Evolutionary conservation across 1,140 invertebrate species (phyloP).

Genomic region (Antheraea mylitta): DNA sequence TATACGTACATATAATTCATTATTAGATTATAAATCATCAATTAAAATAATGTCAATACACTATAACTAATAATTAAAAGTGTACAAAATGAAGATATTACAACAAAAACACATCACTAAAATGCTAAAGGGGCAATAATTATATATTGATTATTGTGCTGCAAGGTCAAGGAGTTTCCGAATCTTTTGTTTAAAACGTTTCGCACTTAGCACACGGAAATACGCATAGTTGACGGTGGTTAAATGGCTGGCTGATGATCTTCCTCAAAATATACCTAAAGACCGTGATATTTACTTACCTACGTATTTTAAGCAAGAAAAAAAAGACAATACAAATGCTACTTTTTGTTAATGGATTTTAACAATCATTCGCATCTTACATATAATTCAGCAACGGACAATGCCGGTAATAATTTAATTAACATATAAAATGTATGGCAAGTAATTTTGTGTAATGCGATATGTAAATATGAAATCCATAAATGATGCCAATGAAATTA

Average conservation of each 20-base stretch:
- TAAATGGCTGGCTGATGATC: conserved; percentile 64
- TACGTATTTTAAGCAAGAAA: conserved; percentile 38
- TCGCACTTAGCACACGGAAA: conserved; percentile 62
- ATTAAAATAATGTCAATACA: too few relatives aligned
- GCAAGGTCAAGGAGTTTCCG: conserved; percentile 59
- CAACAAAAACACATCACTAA: not conserved
- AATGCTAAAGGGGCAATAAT: conserved; percentile 16
- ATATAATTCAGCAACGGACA: not conserved
- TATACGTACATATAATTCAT: too few relatives aligned
- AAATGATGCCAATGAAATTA: conserved; percentile 42
- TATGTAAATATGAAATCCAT: conserved; percentile 24
- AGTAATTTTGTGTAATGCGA: conserved; percentile 14
- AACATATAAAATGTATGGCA: not conserved
- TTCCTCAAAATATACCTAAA: conserved; percentile 40
- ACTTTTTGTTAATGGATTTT: conserved; percentile 40
- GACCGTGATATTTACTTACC: conserved; percentile 44
- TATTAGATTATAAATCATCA: too few relatives aligned
- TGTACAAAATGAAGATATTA: not conserved
- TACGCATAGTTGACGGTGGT: conserved; percentile 67
- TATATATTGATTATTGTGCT: conserved; percentile 35
- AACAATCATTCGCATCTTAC: conserved; percentile 8
- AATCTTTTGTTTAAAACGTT: conserved; percentile 64
- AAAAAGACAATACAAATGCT: conserved; percentile 55
- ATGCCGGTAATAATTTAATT: not conserved
- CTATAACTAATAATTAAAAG: not conserved